Base-by-base conservation (phyloP, 2,888 invertebrate species). In the Julus scanicus region DNA sequence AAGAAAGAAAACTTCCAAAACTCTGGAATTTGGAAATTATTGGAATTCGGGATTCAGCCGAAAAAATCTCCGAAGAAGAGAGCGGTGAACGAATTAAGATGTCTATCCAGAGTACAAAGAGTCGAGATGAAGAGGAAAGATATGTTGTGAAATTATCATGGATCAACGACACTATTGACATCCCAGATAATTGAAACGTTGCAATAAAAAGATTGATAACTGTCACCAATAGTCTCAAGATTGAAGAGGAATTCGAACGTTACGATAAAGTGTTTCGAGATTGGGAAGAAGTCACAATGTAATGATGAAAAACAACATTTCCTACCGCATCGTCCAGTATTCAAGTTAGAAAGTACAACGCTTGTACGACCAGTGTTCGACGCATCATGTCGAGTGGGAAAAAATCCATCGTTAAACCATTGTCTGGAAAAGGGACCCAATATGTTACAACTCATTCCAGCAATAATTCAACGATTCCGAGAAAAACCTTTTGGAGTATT, bases 351-450 rank as follows among this genome's bases (percentile, higher is more conserved):
- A 15, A 49, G 57, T 9, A 87, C 87, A 2, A 87, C 87, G 1
- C 57, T 39, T n/a, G 37, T 87, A 0, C 53, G 87, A 2, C 48
- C 57, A 20, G 57, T 86, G 8, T 86, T 57, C 17, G 87, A 86
- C 57, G 87, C 87, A 0, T 86, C 87, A 13, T 20, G 29, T 17
- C 1, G 8, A 29, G 20, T 29, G 2, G 29, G 29, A 3, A 37
- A 15, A 86, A 1, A n/a, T 6, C 37, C 57, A 9, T 87, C 71
- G 0, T 39, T 71, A 1, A 87, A 87, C 39, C 17, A 87, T 4
- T 87, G 87, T 15, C 0, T 87, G n/a, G 87, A 71, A 44, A 87
- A 57, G 39, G 40, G 87, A 20, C 39, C 44, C 0, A 37, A 44
- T 20, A 6, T 85, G 8, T 9, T 85, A 2, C n/a, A 6, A 0